Conservation (phyloP, 64 coral and sea anemone species). For the Anthopleura sola region DNA sequence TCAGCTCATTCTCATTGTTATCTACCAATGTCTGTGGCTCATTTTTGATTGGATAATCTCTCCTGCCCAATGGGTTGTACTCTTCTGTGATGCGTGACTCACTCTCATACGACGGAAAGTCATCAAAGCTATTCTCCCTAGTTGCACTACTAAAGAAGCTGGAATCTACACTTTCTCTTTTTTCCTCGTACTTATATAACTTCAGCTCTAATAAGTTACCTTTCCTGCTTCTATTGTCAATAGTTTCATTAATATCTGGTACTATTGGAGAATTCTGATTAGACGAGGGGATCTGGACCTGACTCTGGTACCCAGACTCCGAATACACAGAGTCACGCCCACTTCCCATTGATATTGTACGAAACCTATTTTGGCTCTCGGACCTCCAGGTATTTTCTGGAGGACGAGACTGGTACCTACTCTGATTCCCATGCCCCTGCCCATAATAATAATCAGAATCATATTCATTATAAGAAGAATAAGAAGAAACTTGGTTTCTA, state of each 20-base stretch:
- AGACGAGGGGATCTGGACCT: constrained; percentile 20
- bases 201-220: constrained; percentile 13
- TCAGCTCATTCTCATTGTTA: background rate
- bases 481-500: constrained; percentile 19
- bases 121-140: constrained; percentile 19
- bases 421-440: background rate
- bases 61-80: background rate
- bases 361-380: background rate
- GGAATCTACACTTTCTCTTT: constrained; percentile 27
- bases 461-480: constrained; percentile 14
- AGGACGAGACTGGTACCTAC: background rate
- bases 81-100: background rate
- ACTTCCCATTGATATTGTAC: constrained; percentile 23
- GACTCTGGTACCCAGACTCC: constrained; percentile 41
- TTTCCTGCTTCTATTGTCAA: constrained; percentile 9
- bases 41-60: background rate
- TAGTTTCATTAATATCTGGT: constrained; percentile 17
- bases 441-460: constrained; percentile 22
- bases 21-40: background rate
- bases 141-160: constrained; percentile 26
- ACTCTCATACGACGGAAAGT: background rate
- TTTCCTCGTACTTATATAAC: constrained; percentile 27
- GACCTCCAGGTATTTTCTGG: constrained; percentile 6
- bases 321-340: constrained; percentile 23
- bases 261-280: background rate